Percentiles rank a stretch among this genome's conserved stretches.
phyloP scores from a whole-genome alignment of 2,888 invertebrate genomes.

The Cerceris rybyensis region DNA sequence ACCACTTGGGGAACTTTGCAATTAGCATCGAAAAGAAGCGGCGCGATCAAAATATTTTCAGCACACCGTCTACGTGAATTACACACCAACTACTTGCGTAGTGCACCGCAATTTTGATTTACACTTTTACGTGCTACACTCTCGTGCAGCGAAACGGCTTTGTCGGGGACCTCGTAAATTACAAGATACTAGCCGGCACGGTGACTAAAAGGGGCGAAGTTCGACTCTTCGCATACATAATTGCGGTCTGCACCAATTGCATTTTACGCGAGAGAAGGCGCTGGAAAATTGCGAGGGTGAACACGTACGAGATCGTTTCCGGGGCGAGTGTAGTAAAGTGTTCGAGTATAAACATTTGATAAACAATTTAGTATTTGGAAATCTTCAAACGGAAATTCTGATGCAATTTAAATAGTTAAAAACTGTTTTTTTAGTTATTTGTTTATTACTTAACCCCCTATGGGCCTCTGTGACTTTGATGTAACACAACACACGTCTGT shows the following conservation, averaged over 20 bases:
- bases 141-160: background rate
- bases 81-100: no score
- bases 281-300: constrained; percentile 1
- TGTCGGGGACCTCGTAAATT: background rate
- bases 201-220: background rate
- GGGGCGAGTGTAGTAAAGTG: constrained; percentile 28
- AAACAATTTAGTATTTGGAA: constrained; percentile 20
- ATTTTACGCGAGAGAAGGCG: constrained; percentile 13
- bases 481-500: no score
- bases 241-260: constrained; percentile 5
- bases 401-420: no score
- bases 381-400: no score
- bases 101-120: no score
- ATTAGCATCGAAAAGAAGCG: no score
- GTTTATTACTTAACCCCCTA: no score
- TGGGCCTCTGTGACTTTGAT: no score
- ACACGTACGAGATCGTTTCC: constrained; percentile 8
- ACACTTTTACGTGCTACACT: background rate
- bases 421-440: no score
- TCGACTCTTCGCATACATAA: constrained; percentile 1
- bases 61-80: no score
- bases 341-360: constrained; percentile 18
- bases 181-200: background rate
- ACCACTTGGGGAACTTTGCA: no score
- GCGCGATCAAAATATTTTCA: no score